Conservation (phyloP, 2,113 vertebrate species). For the Leucoraja erinaceus region DNA sequence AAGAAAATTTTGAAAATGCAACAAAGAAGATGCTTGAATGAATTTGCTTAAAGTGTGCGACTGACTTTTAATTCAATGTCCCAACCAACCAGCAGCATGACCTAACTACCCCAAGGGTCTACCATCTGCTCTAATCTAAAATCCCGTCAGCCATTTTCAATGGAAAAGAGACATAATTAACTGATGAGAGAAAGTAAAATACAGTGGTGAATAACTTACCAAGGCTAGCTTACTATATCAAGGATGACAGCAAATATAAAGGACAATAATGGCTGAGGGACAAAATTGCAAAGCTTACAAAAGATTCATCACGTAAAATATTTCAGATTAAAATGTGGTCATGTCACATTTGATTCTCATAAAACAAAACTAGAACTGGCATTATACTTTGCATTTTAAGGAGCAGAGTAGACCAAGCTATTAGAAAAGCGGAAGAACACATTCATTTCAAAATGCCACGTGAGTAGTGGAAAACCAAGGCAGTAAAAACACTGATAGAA, state of each 20-base stretch:
- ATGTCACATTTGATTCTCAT: background rate
- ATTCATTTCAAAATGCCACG: background rate
- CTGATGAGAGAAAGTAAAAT: background rate
- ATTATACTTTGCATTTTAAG: background rate
- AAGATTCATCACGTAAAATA: background rate
- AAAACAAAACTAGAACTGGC: background rate
- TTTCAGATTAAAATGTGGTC: background rate
- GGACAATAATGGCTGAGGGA: background rate
- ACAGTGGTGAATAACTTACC: background rate
- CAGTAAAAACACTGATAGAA: background rate
- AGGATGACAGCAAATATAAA: background rate
- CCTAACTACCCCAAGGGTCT: background rate
- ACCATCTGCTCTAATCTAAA: constrained; percentile 20
- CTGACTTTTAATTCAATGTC: constrained; percentile 3
- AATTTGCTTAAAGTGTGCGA: background rate
- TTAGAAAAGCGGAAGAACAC: background rate
- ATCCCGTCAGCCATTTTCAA: background rate
- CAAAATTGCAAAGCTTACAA: background rate
- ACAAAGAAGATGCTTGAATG: background rate
- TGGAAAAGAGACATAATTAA: background rate
- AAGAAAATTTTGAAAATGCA: background rate
- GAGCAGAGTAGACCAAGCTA: background rate
- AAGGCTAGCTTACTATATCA: background rate
- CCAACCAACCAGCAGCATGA: background rate
- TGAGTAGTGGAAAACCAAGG: background rate